These are phyloP conservation scores for Diglossa brunneiventris DNA, from an alignment of 2,113 vertebrate genomes.

Conservation along the genomic window DNA sequence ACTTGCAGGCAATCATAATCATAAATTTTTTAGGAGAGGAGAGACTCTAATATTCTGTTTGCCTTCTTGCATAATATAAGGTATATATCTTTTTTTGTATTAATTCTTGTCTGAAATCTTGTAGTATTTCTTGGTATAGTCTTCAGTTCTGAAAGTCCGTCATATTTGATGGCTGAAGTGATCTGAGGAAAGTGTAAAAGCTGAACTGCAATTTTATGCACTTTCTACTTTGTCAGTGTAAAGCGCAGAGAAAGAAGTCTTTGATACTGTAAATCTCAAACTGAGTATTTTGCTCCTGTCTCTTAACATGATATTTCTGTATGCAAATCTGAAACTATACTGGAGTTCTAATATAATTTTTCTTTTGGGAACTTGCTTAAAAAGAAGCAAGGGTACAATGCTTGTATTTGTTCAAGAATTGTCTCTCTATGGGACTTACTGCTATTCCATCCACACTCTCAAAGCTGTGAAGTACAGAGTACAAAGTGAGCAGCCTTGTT, in stretches of 20 bases:
- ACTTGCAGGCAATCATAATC: neutral
- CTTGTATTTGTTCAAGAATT: neutral
- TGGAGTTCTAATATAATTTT: neutral
- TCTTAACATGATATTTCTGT: neutral
- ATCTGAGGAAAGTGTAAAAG: neutral
- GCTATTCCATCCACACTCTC: neutral
- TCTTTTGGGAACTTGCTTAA: neutral
- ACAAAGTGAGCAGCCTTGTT: neutral
- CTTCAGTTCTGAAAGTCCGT: neutral
- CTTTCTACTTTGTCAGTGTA: neutral
- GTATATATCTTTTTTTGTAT: neutral
- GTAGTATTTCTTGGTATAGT: neutral
- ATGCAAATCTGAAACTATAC: neutral
- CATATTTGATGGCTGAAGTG: neutral
- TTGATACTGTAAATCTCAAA: neutral
- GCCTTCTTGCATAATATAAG: neutral
- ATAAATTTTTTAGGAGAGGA: conserved; percentile 31
- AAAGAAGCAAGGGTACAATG: neutral
- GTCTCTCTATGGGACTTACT: neutral
- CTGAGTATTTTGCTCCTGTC: neutral
- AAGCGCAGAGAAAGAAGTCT: neutral
- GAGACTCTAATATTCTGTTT: neutral
- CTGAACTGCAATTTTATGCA: neutral
- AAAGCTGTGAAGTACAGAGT: neutral
- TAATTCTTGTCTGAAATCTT: conserved; percentile 9